Base-by-base conservation (phyloP, 2,113 vertebrate species). In the Lophius piscatorius region DNA sequence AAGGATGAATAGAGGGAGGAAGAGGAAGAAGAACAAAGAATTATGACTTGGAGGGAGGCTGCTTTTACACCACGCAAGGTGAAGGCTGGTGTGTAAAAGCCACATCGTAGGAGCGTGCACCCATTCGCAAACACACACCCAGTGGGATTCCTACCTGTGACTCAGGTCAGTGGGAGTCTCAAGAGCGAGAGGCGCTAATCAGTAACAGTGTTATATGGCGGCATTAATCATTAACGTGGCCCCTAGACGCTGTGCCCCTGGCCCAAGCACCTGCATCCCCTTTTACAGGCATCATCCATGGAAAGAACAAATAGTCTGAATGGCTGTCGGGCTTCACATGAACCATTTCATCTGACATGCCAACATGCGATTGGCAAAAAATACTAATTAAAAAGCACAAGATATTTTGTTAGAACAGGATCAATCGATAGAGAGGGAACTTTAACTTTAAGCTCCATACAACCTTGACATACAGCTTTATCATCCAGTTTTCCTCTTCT, bases 171-270 rank as follows among this genome's bases (percentile, higher is more conserved):
- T 66, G 45, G 57, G 77, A 84, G 83, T 83, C 78, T 80, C 72
- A 65, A 77, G 82, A 90, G 82, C 76, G 22, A 23, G 71, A 82
- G 76, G 67, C 18, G 52, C 76, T 89, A 91, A 92, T 92, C 78
- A 92, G 89, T 92, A 91, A 92, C 90, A 51, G 56, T 54, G 52
- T 91, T 90, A 91, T 90, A 92, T 82, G 79, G 79, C 52, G 20
- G 41, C 16, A 88, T 91, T 91, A 92, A 92, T 91, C 51, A 58
- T 90, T 92, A 90, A 91, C 87, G 1, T 18, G 41, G 77, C 56
- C 67, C 77, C 84, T 77, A 80, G 72, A 88, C 84, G 44, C 80
- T 46, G 66, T 55, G 70, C 73, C 85, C 85, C 82, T 59, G 68
- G 63, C 70, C 73, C 61, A 50, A 80, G 82, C 83, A 87, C 87